Conservation (phyloP, 1,140 invertebrate genomes). For the Idris sp. region DNA sequence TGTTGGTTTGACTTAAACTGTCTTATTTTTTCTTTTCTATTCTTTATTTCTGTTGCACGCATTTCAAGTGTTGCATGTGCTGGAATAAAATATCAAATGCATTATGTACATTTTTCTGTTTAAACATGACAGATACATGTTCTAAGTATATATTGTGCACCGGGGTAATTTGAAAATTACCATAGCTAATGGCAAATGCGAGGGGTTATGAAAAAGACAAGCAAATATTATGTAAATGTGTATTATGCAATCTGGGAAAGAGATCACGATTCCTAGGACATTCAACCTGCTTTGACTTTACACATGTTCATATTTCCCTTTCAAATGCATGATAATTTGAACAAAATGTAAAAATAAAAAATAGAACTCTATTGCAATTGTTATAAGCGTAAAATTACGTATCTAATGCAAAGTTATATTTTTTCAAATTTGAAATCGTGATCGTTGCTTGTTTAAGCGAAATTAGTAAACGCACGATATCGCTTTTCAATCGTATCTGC, state of each 20-base stretch:
- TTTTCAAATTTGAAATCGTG: not conserved
- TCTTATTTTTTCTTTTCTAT: not conserved
- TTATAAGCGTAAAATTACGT: no score
- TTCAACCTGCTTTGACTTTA: no score
- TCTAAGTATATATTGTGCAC: slow-evolving; percentile 24
- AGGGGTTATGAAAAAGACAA: slow-evolving; percentile 35
- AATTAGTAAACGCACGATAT: slow-evolving; percentile 7
- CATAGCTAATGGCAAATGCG: slow-evolving; percentile 35
- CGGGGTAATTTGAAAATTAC: slow-evolving; percentile 44
- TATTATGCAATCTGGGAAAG: slow-evolving; percentile 38
- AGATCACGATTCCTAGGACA: no score
- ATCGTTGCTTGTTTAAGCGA: slow-evolving; percentile 5
- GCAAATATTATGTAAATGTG: slow-evolving; percentile 53
- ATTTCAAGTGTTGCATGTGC: slow-evolving; percentile 28
- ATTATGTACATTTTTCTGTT: slow-evolving; percentile 28
- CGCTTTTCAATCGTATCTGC: slow-evolving; percentile 13
- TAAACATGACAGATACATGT: slow-evolving; percentile 14
- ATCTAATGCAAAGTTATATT: no score
- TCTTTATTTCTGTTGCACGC: slow-evolving; percentile 9
- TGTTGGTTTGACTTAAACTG: no score
- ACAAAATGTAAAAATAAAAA: no score
- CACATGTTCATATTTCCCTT: no score
- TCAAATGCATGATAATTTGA: no score
- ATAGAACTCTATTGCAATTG: no score
- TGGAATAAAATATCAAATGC: slow-evolving; percentile 42